Percentiles rank a stretch among this genome's conserved stretches.
Evolutionary conservation across 30 jellyfish, hydroid and myxozoan genomes (phyloP).

Genomic region (Mastigias papua): DNA sequence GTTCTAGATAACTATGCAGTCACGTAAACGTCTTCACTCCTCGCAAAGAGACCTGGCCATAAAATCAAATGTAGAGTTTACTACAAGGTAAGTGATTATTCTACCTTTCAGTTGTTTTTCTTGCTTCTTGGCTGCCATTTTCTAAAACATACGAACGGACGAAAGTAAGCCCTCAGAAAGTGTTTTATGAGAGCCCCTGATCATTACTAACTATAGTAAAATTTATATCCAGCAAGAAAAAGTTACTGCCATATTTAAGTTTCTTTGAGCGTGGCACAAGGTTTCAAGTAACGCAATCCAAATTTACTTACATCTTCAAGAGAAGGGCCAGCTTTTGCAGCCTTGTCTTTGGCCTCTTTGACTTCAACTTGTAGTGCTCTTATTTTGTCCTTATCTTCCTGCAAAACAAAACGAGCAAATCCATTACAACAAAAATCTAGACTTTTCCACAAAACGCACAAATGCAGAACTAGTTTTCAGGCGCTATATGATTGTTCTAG

Average conservation of each 20-base stretch:
- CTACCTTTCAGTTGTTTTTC: constrained; percentile 91
- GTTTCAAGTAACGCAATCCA: no score
- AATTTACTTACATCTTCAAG: constrained; percentile 61
- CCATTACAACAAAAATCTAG: no score
- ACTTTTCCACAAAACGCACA: background rate
- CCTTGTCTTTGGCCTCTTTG: constrained; percentile 82
- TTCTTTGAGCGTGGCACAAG: no score
- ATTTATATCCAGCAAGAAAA: background rate
- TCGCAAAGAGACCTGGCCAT: no score
- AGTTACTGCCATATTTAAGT: no score
- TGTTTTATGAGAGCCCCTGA: background rate
- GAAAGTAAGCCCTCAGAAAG: background rate
- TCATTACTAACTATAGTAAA: background rate
- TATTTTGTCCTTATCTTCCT: constrained; percentile 89
- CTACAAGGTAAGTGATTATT: background rate
- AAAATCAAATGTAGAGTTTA: background rate
- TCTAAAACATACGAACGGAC: constrained; percentile 43
- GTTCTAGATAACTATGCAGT: no score
- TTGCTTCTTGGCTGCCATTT: constrained; percentile 90
- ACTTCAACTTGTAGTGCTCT: constrained; percentile 81
- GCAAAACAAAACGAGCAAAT: background rate
- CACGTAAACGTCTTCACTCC: no score
- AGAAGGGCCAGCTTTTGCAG: constrained; percentile 76
- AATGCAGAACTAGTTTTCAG: no score
- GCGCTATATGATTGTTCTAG: no score